Conservation (phyloP, 2,888 invertebrate genomes). For the Ligdia adustata region DNA sequence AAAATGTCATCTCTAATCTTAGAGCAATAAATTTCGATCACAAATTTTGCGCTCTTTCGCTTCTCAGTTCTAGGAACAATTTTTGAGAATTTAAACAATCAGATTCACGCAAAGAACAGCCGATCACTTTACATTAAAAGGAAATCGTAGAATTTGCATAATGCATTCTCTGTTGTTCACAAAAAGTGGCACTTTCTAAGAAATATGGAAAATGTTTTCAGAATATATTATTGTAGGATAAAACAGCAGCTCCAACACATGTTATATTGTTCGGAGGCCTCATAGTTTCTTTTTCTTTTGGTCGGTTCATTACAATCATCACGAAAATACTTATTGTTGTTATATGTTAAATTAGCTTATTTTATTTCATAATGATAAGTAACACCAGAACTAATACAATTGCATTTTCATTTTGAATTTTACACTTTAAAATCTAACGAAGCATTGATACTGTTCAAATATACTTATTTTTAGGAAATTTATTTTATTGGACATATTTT, state of each 20-base stretch:
- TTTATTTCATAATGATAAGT: no score
- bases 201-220: constrained; percentile 59
- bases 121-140: constrained; percentile 58
- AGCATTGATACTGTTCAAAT: no score
- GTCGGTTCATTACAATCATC: no score
- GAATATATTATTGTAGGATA: constrained; percentile 56
- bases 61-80: constrained; percentile 58
- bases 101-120: constrained; percentile 63
- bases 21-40: constrained; percentile 68
- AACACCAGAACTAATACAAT: no score
- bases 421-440: no score
- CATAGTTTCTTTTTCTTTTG: no score
- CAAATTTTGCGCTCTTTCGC: constrained; percentile 63
- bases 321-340: no score
- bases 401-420: no score
- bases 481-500: no score
- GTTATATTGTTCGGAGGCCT: no score
- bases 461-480: no score
- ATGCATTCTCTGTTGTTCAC: constrained; percentile 65
- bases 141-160: constrained; percentile 72
- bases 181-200: constrained; percentile 38
- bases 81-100: constrained; percentile 50
- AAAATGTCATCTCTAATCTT: constrained; percentile 59
- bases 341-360: no score
- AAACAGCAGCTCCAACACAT: constrained; percentile 45